Conservation (phyloP, 2,113 vertebrate species). For the Herpetotheres cachinnans region DNA sequence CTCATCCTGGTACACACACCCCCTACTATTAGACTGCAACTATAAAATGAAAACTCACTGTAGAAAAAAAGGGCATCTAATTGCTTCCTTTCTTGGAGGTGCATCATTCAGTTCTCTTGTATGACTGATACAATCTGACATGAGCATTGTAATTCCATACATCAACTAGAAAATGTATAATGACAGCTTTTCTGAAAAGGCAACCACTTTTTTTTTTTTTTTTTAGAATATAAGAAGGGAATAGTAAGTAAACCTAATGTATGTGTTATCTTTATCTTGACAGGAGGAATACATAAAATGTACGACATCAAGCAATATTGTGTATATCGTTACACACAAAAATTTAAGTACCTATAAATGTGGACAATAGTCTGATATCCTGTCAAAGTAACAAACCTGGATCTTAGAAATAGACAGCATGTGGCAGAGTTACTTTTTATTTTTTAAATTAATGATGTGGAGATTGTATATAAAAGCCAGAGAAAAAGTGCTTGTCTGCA, state of each 20-base stretch:
- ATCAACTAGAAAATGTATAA: slow-evolving; percentile 57
- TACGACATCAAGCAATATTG: neutral
- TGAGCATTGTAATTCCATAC: slow-evolving; percentile 49
- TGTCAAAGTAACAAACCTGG: neutral
- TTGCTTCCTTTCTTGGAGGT: slow-evolving; percentile 42
- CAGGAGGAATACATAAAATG: neutral
- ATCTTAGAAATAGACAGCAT: neutral
- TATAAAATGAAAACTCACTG: neutral
- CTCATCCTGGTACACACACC: neutral
- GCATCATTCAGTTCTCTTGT: slow-evolving; percentile 25
- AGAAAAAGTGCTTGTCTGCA: neutral
- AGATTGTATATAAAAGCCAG: neutral
- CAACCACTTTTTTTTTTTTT: neutral
- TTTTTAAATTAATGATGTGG: neutral
- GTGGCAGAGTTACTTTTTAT: neutral
- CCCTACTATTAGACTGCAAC: neutral
- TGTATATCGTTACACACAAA: neutral
- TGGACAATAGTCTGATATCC: neutral
- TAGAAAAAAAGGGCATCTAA: slow-evolving; percentile 34
- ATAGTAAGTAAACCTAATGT: neutral
- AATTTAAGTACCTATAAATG: neutral
- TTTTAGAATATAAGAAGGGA: neutral
- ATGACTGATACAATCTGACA: slow-evolving; percentile 37
- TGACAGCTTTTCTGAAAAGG: slow-evolving; percentile 52
- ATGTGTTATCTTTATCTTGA: neutral